Evolutionary conservation across 2,888 invertebrate species (phyloP).

Genomic region (Caradrina clavipalpis): DNA sequence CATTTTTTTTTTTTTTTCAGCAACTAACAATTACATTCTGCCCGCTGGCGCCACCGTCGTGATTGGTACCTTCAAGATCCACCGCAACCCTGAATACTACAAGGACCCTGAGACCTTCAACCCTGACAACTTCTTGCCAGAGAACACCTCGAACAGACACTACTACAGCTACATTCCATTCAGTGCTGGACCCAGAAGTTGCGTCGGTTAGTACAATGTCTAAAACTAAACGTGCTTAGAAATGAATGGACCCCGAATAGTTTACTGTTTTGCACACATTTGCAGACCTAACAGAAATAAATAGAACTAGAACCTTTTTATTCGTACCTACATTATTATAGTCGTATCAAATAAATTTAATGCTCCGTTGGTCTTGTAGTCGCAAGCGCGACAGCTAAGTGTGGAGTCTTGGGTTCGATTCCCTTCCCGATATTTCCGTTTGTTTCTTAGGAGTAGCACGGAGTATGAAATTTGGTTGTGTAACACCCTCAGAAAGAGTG

Average conservation of each 20-base stretch:
- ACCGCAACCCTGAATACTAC: slow-evolving; percentile 92
- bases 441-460: no score
- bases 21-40: slow-evolving; percentile 92
- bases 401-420: no score
- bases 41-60: slow-evolving; percentile 94
- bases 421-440: no score
- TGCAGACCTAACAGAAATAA: neutral
- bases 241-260: neutral
- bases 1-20: slow-evolving; percentile 74
- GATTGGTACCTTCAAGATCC: slow-evolving; percentile 93
- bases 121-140: slow-evolving; percentile 95
- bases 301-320: neutral
- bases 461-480: no score
- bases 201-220: slow-evolving; percentile 91
- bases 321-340: no score
- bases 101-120: slow-evolving; percentile 93
- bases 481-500: no score
- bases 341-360: no score
- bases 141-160: slow-evolving; percentile 93
- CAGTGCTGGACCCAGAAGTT: slow-evolving; percentile 95
- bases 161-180: slow-evolving; percentile 95
- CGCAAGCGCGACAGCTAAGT: no score
- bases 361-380: no score
- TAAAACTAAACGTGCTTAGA: neutral
- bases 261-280: neutral